Conservation (phyloP, 2,797 vertebrate genomes). For the Sebastes steindachneri region DNA sequence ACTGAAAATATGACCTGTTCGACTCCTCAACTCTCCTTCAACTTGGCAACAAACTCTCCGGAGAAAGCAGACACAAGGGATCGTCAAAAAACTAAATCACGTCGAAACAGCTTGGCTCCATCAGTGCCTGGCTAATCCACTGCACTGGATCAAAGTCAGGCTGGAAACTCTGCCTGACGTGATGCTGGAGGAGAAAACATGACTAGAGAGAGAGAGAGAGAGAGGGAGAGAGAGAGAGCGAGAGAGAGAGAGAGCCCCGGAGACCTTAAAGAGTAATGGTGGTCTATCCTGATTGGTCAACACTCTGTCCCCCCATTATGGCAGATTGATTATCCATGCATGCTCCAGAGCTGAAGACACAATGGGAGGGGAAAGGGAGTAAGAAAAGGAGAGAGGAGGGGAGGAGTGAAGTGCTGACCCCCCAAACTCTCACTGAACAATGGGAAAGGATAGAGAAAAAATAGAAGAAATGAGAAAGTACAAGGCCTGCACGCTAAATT, state of each 20-base stretch:
- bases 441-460: slow-evolving; percentile 14
- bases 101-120: slow-evolving; percentile 46
- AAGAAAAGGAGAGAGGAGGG: slow-evolving; percentile 26
- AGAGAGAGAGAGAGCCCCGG: background rate
- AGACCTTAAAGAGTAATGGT: slow-evolving; percentile 27
- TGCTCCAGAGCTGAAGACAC: slow-evolving; percentile 67
- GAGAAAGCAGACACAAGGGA: slow-evolving; percentile 30
- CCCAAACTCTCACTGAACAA: slow-evolving; percentile 72
- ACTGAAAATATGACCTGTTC: slow-evolving; percentile 25
- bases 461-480: background rate
- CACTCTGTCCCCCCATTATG: slow-evolving; percentile 38
- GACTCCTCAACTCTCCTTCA: slow-evolving; percentile 52
- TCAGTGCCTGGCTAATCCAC: slow-evolving; percentile 51
- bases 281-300: slow-evolving; percentile 53
- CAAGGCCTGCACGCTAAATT: slow-evolving; percentile 2
- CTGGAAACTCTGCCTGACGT: slow-evolving; percentile 35
- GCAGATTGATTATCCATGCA: slow-evolving; percentile 71
- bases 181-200: slow-evolving; percentile 22
- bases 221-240: background rate
- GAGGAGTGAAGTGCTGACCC: slow-evolving; percentile 40
- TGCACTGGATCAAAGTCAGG: slow-evolving; percentile 58
- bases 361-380: slow-evolving; percentile 50
- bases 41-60: slow-evolving; percentile 35
- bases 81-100: slow-evolving; percentile 54
- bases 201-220: background rate